Evolutionary conservation across 2,113 vertebrate genomes (phyloP), one percentile per base, ranked within the genome.

Genomic region (Indicator maculatus): DNA sequence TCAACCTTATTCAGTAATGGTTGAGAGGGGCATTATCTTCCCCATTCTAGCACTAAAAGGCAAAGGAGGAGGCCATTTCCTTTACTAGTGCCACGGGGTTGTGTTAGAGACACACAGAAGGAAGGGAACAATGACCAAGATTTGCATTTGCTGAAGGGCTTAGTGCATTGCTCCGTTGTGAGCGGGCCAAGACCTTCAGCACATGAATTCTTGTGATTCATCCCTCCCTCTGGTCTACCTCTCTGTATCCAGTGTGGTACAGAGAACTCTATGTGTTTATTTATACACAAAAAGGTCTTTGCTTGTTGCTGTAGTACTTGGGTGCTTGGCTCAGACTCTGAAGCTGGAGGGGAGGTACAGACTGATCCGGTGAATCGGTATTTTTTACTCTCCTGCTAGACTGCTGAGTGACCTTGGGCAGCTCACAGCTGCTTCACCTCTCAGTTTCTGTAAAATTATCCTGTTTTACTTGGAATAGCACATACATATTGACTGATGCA

Each of bases 71-170:
- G 61, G 70, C 18, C 1, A 4, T 53, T 92, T 89, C 83, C 83
- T 63, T 66, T 52, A 44, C 81, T 52, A 1, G 7, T 28, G 7
- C 76, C 70, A 53, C 6, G 27, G 58, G 67, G 67, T 39, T 38
- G 75, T 58, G 82, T 36, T 14, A 58, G 83, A 67, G 53, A 72
- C 31, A 45, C 41, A 56, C 52, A 88, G 92, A 67, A 69, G 45
- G 75, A 74, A 53, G 77, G 31, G 70, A 90, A 94, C 92, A 94
- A 90, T 69, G 70, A 30, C 59, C 60, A 26, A 83, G 78, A 92
- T 93, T 95, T 92, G 89, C 94, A 93, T 93, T 92, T 81, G 83
- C 73, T 92, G 95, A 96, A 87, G 86, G 70, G 67, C 93, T 87
- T 70, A 79, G 89, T 67, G 78, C 86, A 95, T 89, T 73, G 81